These are phyloP conservation scores for Pagrus major DNA, from an alignment of 2,113 vertebrate genomes.

Conservation along the genomic window DNA sequence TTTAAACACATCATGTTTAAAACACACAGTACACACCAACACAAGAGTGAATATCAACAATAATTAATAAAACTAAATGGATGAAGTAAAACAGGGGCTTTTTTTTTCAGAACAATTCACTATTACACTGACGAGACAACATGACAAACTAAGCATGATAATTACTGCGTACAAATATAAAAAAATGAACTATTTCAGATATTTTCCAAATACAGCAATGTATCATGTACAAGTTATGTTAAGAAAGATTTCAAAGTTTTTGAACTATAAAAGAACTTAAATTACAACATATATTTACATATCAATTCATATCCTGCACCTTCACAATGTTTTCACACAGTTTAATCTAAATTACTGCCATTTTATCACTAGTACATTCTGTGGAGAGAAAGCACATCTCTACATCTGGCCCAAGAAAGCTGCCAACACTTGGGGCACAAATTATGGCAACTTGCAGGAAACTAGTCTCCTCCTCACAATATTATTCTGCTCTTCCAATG, in stretches of 20 bases:
- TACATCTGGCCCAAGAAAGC: constrained; percentile 57
- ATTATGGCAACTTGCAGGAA: constrained; percentile 60
- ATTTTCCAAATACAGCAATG: constrained; percentile 80
- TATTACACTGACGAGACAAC: constrained; percentile 79
- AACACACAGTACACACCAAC: constrained; percentile 74
- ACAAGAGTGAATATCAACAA: constrained; percentile 73
- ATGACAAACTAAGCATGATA: constrained; percentile 78
- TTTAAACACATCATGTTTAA: constrained; percentile 74
- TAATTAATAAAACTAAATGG: constrained; percentile 67
- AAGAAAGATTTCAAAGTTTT: constrained; percentile 79
- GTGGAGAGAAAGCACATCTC: constrained; percentile 60
- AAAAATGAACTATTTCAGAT: constrained; percentile 75
- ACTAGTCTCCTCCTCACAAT: constrained; percentile 44
- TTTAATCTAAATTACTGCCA: constrained; percentile 68
- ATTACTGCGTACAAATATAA: constrained; percentile 84
- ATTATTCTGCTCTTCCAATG: constrained; percentile 57
- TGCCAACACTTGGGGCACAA: constrained; percentile 41
- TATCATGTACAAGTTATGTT: constrained; percentile 84
- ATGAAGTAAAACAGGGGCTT: constrained; percentile 70
- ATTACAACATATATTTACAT: constrained; percentile 85
- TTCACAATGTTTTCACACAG: constrained; percentile 62
- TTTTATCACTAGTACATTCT: constrained; percentile 69
- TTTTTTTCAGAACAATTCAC: constrained; percentile 72
- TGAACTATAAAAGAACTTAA: constrained; percentile 82
- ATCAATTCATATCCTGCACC: constrained; percentile 60